Percentiles rank a stretch among this genome's conserved stretches.
Conservation (phyloP, 2,888 invertebrate species). For the Lycia hirtaria region DNA sequence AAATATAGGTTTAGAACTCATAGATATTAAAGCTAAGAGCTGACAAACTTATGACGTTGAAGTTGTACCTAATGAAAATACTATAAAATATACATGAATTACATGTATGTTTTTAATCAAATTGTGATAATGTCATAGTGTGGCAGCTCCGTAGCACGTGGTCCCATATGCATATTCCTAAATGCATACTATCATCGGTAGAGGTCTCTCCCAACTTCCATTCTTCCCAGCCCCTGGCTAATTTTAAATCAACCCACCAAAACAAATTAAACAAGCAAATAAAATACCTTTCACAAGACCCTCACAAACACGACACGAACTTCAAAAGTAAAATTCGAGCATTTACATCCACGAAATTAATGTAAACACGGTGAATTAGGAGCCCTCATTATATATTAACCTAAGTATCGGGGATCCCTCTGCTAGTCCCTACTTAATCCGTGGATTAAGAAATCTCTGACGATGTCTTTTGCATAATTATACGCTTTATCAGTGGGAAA, state of each 20-base stretch:
- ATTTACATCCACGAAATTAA: constrained; percentile 72
- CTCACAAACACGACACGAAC: constrained; percentile 36
- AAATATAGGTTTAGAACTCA: too few relatives aligned
- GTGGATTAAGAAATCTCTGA: constrained; percentile 69
- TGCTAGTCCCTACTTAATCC: constrained; percentile 74
- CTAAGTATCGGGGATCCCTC: constrained; percentile 67
- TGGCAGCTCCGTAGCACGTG: too few relatives aligned
- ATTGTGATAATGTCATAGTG: too few relatives aligned
- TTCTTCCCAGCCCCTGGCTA: too few relatives aligned
- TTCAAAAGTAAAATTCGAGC: constrained; percentile 33
- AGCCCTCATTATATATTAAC: constrained; percentile 80
- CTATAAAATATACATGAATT: too few relatives aligned
- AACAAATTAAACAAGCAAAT: constrained; percentile 4
- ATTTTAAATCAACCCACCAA: constrained; percentile 32
- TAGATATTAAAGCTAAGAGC: too few relatives aligned
- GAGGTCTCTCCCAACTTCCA: too few relatives aligned
- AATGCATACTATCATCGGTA: too few relatives aligned
- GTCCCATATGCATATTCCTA: too few relatives aligned
- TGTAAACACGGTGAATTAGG: constrained; percentile 75
- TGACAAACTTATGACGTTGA: too few relatives aligned
- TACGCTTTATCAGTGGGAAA: constrained; percentile 69
- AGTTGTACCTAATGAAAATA: too few relatives aligned
- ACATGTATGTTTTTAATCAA: too few relatives aligned
- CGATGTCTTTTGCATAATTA: constrained; percentile 78
- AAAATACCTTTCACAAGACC: constrained; percentile 21